These are phyloP conservation scores for Remorina albescens DNA, from an alignment of 2,797 vertebrate species.

Conservation along the genomic window DNA sequence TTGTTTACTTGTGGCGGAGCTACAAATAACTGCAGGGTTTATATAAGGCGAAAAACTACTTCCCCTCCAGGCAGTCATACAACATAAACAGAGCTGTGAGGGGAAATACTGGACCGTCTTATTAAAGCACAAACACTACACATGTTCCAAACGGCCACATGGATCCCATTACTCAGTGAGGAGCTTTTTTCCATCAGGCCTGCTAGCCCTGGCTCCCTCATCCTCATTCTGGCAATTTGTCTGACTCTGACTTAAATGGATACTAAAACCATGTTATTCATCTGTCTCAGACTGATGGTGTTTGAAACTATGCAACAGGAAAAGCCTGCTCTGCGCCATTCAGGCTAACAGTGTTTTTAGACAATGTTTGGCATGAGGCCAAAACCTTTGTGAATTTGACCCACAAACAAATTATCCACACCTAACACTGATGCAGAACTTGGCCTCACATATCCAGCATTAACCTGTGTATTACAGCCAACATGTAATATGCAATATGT, in stretches of 20 bases:
- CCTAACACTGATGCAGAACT: conserved; percentile 12
- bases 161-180: conserved; percentile 76
- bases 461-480: conserved; percentile 11
- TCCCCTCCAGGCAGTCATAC: conserved; percentile 77
- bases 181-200: conserved; percentile 58
- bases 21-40: conserved; percentile 85
- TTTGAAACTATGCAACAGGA: conserved; percentile 54
- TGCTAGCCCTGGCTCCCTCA: conserved; percentile 39
- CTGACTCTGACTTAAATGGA: conserved; percentile 63
- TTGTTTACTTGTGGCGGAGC: conserved; percentile 84
- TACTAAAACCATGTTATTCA: conserved; percentile 64
- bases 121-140: conserved; percentile 76
- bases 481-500: conserved; percentile 6
- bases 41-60: conserved; percentile 71
- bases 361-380: conserved; percentile 36
- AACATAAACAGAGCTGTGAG: conserved; percentile 76
- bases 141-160: conserved; percentile 77
- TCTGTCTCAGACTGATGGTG: conserved; percentile 42
- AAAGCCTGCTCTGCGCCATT: conserved; percentile 32
- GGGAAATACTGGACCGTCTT: conserved; percentile 72
- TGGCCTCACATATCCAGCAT: conserved; percentile 20
- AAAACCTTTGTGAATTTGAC: conserved; percentile 28
- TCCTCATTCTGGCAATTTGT: conserved; percentile 71
- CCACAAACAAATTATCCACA: conserved; percentile 40
- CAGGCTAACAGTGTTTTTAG: conserved; percentile 43